Base-by-base conservation (phyloP, 2,113 vertebrate species). In the Ammodytes marinus region DNA sequence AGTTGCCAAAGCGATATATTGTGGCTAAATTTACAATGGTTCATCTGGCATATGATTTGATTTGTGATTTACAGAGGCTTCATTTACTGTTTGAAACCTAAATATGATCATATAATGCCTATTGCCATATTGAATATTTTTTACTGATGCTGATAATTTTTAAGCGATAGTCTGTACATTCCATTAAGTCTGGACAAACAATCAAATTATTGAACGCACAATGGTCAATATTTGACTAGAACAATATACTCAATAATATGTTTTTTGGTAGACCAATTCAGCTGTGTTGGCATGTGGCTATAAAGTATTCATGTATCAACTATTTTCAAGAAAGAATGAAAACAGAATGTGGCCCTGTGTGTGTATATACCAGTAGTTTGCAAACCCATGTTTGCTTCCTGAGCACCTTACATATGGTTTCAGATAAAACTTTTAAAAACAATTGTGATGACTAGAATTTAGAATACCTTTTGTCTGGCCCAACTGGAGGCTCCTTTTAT, bases 61-160 rank as follows among this genome's bases (percentile, higher is more conserved):
- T 27, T 47, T 59, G 4, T 50, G 15, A 63, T 82, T 49, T 55
- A 73, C n/a, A 50, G 69, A 43, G 40, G n/a, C 15, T 53, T 8
- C 15, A 63, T 45, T 49, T 55, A 53, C 7, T 8, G 15, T 27
- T 27, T 27, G 27, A 59, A 65, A 63, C n/a, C 37, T n/a, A 19
- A 15, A 27, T 14, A 40, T 68, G 14, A 68, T 11, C 10, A 65
- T 14, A 68, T 5, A 68, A 12, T 40, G 27, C 27, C 27, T 27
- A 50, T 17, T 39, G 46, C 19, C 10, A 39, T 39, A 39, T 13
- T 15, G 37, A 0, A 11, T 63, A 13, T 27, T 27, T 46, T 45
- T n/a, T 37, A 0, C 5, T n/a, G 0, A 9, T 15, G 14, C 8
- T 42, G 15, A 27, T 27, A 27, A 27, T 42, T 42, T 39, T 59